Conservation (phyloP, 1,140 invertebrate species). For the Sycophila sp. region DNA sequence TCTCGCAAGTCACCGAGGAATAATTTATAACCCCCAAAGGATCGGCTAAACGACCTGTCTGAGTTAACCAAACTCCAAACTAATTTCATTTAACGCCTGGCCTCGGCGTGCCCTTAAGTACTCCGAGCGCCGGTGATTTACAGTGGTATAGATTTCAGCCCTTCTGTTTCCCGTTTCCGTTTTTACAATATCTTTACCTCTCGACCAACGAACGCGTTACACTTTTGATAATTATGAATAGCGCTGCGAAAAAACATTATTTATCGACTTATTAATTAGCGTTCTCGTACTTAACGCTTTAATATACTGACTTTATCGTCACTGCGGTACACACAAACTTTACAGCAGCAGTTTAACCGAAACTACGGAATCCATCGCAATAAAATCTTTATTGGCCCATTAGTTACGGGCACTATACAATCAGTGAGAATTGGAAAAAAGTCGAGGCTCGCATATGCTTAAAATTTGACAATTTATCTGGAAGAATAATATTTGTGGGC, state of each 20-base stretch:
- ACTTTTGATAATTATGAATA: too few relatives aligned
- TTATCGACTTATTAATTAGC: too few relatives aligned
- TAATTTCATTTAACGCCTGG: constrained; percentile 63
- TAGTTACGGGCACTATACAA: too few relatives aligned
- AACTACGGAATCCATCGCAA: too few relatives aligned
- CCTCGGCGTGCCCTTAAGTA: constrained; percentile 27
- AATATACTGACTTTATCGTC: too few relatives aligned
- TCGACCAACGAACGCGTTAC: neutral
- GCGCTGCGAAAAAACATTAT: too few relatives aligned
- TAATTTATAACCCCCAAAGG: constrained; percentile 61
- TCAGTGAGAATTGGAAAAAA: too few relatives aligned
- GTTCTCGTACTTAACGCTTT: too few relatives aligned
- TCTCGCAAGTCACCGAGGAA: constrained; percentile 58
- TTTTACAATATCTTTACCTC: constrained; percentile 1
- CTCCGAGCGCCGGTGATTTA: constrained; percentile 47
- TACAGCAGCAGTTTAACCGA: too few relatives aligned
- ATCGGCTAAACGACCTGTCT: constrained; percentile 53
- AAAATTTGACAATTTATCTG: neutral
- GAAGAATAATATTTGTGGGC: neutral
- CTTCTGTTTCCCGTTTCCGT: constrained; percentile 13
- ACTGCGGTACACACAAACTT: too few relatives aligned
- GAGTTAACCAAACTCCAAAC: constrained; percentile 59
- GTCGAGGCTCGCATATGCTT: too few relatives aligned
- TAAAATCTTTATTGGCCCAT: too few relatives aligned
- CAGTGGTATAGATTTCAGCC: constrained; percentile 16